These are phyloP conservation scores for Agrilus biguttatus DNA, from an alignment of 2,888 invertebrate genomes.

Conservation along the genomic window DNA sequence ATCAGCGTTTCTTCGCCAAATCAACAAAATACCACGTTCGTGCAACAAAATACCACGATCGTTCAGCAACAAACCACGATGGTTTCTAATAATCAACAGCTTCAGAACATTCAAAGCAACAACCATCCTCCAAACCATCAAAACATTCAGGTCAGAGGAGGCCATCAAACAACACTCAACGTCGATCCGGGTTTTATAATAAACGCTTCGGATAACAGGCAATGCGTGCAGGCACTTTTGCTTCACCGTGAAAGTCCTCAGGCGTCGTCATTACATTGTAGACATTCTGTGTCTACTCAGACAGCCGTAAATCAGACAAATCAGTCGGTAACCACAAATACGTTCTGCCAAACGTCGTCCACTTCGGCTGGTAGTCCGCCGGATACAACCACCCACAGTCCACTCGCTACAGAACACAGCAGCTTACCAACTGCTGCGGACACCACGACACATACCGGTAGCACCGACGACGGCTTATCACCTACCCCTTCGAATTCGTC, in stretches of 20 bases:
- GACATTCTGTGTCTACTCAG: constrained; percentile 64
- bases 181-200: constrained; percentile 45
- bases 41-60: constrained; percentile 75
- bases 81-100: constrained; percentile 51
- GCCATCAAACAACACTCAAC: constrained; percentile 33
- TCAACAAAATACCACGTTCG: constrained; percentile 54
- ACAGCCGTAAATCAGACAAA: constrained; percentile 42
- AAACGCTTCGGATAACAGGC: constrained; percentile 26
- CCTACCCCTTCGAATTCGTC: constrained; percentile 31
- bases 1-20: constrained; percentile 40
- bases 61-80: constrained; percentile 70
- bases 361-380: constrained; percentile 52
- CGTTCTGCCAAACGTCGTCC: constrained; percentile 30
- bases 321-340: constrained; percentile 31
- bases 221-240: constrained; percentile 21
- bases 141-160: constrained; percentile 17
- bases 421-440: constrained; percentile 30
- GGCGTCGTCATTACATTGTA: constrained; percentile 18
- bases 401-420: constrained; percentile 39
- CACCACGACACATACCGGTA: constrained; percentile 30
- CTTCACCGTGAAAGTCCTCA: constrained; percentile 20
- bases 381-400: constrained; percentile 76
- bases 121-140: constrained; percentile 26
- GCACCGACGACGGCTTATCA: constrained; percentile 30
- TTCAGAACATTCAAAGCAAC: constrained; percentile 29